A percentile compares a stretch with the other conserved stretches of the same genome.
Evolutionary conservation across 2,797 vertebrate genomes (phyloP).

Genomic region (Picus viridis): DNA sequence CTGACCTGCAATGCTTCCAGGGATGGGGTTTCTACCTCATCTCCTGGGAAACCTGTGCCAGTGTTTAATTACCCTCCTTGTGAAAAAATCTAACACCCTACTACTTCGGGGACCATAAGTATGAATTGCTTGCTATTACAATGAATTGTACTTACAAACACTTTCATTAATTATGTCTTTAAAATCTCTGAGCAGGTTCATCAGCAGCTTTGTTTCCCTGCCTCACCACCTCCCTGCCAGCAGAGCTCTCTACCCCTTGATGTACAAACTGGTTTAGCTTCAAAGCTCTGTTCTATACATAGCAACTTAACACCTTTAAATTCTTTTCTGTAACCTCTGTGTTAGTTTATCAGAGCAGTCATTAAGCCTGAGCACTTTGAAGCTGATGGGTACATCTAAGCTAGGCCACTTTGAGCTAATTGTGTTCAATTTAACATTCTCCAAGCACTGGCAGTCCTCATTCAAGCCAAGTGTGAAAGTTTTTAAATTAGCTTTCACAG

Average conservation of each 20-base stretch:
- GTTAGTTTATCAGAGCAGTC: conserved; percentile 36
- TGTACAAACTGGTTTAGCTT: background rate
- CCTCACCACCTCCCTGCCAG: background rate
- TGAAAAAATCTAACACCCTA: background rate
- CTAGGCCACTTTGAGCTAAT: conserved; percentile 65
- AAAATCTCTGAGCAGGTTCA: background rate
- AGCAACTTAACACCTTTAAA: background rate
- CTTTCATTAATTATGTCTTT: background rate
- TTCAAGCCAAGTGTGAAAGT: conserved; percentile 83
- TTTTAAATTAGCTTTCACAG: conserved; percentile 83
- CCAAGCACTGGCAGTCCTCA: conserved; percentile 75
- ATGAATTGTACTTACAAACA: background rate
- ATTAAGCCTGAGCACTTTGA: conserved; percentile 31
- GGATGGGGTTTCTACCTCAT: too few species aligned
- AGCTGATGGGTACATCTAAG: conserved; percentile 52
- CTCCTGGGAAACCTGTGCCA: too few species aligned
- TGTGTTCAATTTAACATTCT: conserved; percentile 73
- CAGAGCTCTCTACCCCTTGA: background rate
- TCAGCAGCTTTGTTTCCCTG: background rate
- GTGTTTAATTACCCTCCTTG: too few species aligned
- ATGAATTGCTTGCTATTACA: background rate
- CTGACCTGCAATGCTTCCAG: too few species aligned
- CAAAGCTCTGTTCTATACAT: background rate
- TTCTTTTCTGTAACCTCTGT: background rate
- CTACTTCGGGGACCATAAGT: background rate